These are phyloP conservation scores for Menidia beryllina DNA, from an alignment of 2,113 vertebrate species.

Conservation along the genomic window DNA sequence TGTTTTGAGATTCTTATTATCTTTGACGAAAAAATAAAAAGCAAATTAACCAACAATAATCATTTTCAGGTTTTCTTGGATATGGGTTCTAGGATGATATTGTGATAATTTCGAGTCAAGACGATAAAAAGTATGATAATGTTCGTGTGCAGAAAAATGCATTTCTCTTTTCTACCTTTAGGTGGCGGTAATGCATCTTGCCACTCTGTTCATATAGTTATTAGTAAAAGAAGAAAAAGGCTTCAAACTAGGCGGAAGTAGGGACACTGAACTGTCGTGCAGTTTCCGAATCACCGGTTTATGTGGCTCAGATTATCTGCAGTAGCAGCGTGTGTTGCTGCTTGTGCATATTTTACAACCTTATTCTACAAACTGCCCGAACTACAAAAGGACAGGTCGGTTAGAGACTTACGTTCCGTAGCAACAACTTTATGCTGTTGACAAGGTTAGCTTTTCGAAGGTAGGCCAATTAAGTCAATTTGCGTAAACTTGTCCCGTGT, in stretches of 20 bases:
- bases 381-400: constrained; percentile 15
- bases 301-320: background rate
- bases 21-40: no score
- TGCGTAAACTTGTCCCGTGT: background rate
- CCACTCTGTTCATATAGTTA: no score
- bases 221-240: no score
- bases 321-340: background rate
- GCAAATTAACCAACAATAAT: no score
- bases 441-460: constrained; percentile 24
- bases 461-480: constrained; percentile 23
- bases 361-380: background rate
- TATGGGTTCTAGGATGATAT: no score
- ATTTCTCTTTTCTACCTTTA: no score
- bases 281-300: background rate
- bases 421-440: constrained; percentile 37
- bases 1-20: no score
- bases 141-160: no score
- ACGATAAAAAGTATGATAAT: no score
- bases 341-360: background rate
- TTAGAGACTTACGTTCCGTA: background rate
- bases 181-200: no score
- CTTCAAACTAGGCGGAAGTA: background rate
- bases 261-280: background rate
- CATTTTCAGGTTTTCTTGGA: no score
- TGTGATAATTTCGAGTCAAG: no score